Percentiles rank a stretch among this genome's conserved stretches.
phyloP scores from a whole-genome alignment of 2,797 vertebrate genomes.

The Cryptoblepharus egeriae region DNA sequence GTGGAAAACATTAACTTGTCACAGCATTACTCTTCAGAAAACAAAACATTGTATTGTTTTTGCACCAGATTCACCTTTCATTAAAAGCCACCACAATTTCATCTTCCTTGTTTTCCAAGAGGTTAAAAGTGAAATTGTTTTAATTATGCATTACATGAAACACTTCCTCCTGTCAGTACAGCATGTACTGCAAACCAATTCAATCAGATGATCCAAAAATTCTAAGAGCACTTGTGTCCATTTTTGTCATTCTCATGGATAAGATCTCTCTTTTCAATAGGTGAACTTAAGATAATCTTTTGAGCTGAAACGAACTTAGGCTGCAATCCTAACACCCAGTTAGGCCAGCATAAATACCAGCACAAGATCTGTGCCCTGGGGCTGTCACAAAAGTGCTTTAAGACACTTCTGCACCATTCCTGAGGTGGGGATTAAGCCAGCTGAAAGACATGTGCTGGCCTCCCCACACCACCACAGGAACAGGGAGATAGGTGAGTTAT shows the following conservation, averaged over 20 bases:
- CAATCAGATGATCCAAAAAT: background rate
- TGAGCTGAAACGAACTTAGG: background rate
- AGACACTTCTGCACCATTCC: too few relatives aligned
- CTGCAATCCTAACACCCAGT: too few relatives aligned
- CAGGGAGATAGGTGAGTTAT: too few relatives aligned
- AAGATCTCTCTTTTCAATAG: background rate
- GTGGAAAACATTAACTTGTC: too few relatives aligned
- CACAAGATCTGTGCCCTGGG: too few relatives aligned
- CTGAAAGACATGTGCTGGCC: too few relatives aligned
- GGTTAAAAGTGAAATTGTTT: conserved; percentile 2
- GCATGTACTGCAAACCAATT: background rate
- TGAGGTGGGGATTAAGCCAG: too few relatives aligned
- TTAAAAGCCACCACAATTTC: background rate
- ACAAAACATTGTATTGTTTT: background rate
- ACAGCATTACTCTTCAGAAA: background rate
- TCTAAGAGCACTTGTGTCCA: too few relatives aligned
- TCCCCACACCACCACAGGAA: too few relatives aligned
- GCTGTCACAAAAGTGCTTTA: too few relatives aligned
- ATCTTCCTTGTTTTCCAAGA: background rate
- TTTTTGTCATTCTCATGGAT: background rate
- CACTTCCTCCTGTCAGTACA: background rate
- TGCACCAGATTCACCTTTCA: background rate
- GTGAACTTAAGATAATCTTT: background rate
- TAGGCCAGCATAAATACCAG: too few relatives aligned
- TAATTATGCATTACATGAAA: background rate